phyloP scores from a whole-genome alignment of 2,888 invertebrate genomes.

The Lypha dubia region DNA sequence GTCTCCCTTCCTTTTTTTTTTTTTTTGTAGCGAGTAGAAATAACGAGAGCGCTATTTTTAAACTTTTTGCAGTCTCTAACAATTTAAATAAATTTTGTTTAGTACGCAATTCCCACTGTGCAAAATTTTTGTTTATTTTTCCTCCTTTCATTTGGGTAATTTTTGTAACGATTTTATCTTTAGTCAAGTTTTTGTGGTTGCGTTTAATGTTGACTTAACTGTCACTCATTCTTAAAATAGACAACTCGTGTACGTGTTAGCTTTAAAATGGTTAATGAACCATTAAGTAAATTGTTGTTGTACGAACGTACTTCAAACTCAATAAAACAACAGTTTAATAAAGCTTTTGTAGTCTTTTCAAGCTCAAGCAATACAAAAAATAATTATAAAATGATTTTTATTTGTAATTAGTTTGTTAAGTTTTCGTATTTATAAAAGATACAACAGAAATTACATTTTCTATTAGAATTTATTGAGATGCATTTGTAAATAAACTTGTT shows the following conservation, averaged over 20 bases:
- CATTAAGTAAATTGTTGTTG: conserved; percentile 22
- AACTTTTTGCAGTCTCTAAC: no score
- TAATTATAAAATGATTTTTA: neutral
- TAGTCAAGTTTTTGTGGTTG: neutral
- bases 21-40: no score
- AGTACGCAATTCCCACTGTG: no score
- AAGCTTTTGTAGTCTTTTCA: neutral
- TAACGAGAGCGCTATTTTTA: no score
- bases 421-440: neutral
- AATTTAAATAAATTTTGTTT: no score
- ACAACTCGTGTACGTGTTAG: conserved; percentile 38
- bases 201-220: conserved; percentile 18
- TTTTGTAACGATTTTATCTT: conserved; percentile 24
- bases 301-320: neutral
- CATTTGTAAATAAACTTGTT: no score
- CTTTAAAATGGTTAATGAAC: conserved; percentile 51
- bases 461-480: neutral
- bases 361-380: neutral
- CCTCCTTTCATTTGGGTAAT: neutral
- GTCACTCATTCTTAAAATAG: conserved; percentile 16
- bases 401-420: neutral
- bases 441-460: neutral
- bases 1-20: no score
- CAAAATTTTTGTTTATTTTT: neutral
- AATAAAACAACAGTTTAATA: neutral